phyloP scores from a whole-genome alignment of 2,797 vertebrate genomes.

The Lithobates sylvaticus region DNA sequence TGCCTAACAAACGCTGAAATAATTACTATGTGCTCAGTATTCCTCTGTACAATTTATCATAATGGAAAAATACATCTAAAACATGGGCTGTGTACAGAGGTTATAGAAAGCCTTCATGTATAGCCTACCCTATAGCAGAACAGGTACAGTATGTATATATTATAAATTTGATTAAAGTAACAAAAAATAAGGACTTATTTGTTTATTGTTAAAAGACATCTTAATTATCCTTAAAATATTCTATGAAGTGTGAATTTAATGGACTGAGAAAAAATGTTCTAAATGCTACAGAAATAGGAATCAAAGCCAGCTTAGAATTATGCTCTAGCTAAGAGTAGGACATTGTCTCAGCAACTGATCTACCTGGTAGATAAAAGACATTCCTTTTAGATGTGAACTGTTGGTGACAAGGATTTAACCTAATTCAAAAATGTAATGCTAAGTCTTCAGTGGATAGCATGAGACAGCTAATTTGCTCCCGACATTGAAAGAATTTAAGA shows the following conservation, averaged over 20 bases:
- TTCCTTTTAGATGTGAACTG: slow-evolving; percentile 48
- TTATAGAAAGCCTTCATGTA: too few relatives aligned
- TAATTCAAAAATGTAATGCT: slow-evolving; percentile 51
- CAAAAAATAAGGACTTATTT: not conserved
- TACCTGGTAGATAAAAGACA: slow-evolving; percentile 60
- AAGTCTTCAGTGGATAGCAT: slow-evolving; percentile 25
- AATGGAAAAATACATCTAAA: too few relatives aligned
- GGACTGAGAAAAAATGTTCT: not conserved
- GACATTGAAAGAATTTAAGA: slow-evolving; percentile 31
- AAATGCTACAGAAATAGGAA: slow-evolving; percentile 17
- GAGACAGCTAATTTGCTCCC: slow-evolving; percentile 11
- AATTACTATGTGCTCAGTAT: too few relatives aligned
- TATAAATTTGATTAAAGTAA: too few relatives aligned
- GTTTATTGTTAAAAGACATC: not conserved
- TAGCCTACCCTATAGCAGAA: not conserved
- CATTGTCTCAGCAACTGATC: slow-evolving; percentile 41
- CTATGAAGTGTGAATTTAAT: slow-evolving; percentile 8
- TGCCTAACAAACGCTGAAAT: too few relatives aligned
- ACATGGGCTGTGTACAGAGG: too few relatives aligned
- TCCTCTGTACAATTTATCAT: too few relatives aligned
- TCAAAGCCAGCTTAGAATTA: slow-evolving; percentile 40
- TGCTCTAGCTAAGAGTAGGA: slow-evolving; percentile 31
- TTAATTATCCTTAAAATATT: not conserved
- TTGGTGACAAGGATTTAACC: slow-evolving; percentile 54
- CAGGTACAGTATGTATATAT: too few relatives aligned